Conservation (phyloP, 2,113 vertebrate species). For the Anguilla rostrata region DNA sequence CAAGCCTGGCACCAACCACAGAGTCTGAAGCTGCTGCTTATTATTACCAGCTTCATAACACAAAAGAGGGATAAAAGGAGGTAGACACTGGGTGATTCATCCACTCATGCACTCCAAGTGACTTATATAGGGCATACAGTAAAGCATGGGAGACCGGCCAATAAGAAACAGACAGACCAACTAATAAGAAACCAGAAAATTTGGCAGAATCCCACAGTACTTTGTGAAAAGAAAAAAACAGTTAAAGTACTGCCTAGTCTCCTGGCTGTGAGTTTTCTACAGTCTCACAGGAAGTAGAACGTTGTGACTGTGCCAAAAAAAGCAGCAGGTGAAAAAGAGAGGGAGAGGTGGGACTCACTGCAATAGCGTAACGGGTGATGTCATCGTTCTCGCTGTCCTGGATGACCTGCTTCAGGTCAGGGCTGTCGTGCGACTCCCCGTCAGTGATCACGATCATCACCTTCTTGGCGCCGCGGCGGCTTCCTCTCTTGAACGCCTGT, state of each 20-base stretch:
- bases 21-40: background rate
- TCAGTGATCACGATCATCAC: conserved; percentile 99
- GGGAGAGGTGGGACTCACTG: conserved; percentile 72
- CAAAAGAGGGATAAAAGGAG: background rate
- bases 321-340: background rate
- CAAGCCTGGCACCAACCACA: background rate
- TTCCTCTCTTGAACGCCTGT: conserved; percentile 68
- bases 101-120: background rate
- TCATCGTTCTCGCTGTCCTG: conserved; percentile 85
- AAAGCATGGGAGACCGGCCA: background rate
- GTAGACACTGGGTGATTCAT: background rate
- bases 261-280: background rate
- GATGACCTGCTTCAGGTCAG: conserved; percentile 83
- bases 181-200: too few relatives aligned
- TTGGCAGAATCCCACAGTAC: too few relatives aligned
- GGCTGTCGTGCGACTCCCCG: conserved; percentile 94
- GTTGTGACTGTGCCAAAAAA: too few relatives aligned
- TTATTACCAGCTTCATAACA: background rate
- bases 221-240: background rate
- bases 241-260: background rate
- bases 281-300: background rate
- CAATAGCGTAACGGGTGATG: conserved; percentile 91
- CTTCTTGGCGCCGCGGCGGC: conserved; percentile 87
- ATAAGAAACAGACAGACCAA: too few relatives aligned
- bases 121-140: background rate